Evolutionary conservation across 2,888 invertebrate species (phyloP).

Genomic region (Cremastinae sp.): DNA sequence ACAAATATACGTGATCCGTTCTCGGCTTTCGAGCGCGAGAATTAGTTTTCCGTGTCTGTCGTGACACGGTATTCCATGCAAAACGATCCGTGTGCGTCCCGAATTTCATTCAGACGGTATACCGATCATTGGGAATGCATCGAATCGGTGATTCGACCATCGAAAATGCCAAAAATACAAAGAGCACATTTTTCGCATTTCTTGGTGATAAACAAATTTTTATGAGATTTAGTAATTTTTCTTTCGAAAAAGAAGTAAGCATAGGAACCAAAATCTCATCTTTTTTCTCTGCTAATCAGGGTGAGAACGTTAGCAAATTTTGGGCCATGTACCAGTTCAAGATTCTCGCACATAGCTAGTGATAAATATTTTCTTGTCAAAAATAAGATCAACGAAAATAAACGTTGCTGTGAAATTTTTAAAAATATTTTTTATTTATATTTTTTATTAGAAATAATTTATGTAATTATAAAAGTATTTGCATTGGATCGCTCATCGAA

Average conservation of each 20-base stretch:
- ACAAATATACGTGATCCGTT: constrained; percentile 56
- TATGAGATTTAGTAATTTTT: too few relatives aligned
- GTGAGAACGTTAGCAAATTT: too few relatives aligned
- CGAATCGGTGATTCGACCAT: constrained; percentile 34
- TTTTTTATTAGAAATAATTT: constrained; percentile 43
- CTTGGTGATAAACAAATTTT: too few relatives aligned
- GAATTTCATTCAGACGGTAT: constrained; percentile 66
- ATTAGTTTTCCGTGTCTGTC: constrained; percentile 78
- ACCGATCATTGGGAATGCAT: constrained; percentile 24
- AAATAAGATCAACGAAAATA: neutral
- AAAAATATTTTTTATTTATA: constrained; percentile 52
- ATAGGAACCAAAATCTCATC: too few relatives aligned
- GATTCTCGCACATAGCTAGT: too few relatives aligned
- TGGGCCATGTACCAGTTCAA: too few relatives aligned
- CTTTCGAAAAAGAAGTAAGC: too few relatives aligned
- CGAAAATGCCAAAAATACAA: neutral
- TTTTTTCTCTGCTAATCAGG: too few relatives aligned
- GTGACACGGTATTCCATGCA: constrained; percentile 75
- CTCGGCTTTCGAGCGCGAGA: constrained; percentile 70
- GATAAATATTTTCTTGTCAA: too few relatives aligned
- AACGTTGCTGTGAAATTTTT: constrained; percentile 19
- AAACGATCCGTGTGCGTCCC: constrained; percentile 72
- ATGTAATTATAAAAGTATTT: constrained; percentile 33
- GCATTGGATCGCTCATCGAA: constrained; percentile 23
- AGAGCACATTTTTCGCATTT: too few relatives aligned